Evolutionary conservation across 2,888 invertebrate species (phyloP).

Genomic region (Hetaerina titia): DNA sequence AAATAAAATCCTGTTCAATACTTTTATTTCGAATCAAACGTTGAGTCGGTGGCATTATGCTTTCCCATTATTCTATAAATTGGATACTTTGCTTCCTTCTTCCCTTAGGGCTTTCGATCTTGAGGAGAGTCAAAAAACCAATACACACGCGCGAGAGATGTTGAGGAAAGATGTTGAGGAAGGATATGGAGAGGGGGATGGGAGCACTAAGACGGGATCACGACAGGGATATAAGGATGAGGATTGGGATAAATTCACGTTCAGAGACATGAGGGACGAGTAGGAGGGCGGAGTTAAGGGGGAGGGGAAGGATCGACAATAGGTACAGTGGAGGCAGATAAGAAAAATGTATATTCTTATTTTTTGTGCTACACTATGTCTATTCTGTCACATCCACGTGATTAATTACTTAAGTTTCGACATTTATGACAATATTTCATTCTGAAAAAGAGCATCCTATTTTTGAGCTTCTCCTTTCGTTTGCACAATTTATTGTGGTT

Average conservation of each 20-base stretch:
- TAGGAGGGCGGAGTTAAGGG: background rate
- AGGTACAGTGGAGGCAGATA: background rate
- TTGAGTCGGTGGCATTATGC: background rate
- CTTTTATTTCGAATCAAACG: background rate
- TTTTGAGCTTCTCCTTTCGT: too few relatives aligned
- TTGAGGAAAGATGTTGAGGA: background rate
- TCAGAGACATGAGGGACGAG: background rate
- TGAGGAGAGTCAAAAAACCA: background rate
- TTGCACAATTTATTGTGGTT: too few relatives aligned
- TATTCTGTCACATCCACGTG: too few relatives aligned
- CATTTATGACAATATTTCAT: too few relatives aligned
- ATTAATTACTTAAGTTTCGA: too few relatives aligned
- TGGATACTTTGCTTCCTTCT: constrained; percentile 14
- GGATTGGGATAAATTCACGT: background rate
- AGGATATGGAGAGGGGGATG: background rate
- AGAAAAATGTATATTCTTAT: background rate
- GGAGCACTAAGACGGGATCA: background rate
- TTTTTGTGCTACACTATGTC: background rate
- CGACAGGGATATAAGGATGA: background rate
- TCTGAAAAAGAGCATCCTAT: too few relatives aligned
- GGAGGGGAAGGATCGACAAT: background rate
- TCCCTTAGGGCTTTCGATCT: background rate
- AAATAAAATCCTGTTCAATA: background rate
- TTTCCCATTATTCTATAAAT: constrained; percentile 27
- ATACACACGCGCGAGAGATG: background rate